Evolutionary conservation across 2,888 invertebrate genomes (phyloP).

Genomic region (Actias luna): DNA sequence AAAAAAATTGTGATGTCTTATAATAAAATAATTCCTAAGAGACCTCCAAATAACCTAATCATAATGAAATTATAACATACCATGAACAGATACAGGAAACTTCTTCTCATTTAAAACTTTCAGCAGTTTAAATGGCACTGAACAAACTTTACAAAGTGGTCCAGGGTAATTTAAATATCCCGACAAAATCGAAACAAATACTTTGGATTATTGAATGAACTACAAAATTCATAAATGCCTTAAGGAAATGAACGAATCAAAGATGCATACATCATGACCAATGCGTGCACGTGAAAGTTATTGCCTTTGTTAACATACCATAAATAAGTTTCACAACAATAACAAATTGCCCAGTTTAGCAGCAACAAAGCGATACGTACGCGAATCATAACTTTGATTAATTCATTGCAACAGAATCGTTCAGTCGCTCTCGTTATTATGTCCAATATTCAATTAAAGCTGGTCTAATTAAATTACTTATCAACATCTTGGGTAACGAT

Average conservation of each 20-base stretch:
- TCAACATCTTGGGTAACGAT: conserved; percentile 61
- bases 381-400: conserved; percentile 62
- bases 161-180: neutral
- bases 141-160: neutral
- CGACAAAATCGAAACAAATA: conserved; percentile 5
- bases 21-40: no score
- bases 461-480: conserved; percentile 73
- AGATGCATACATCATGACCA: conserved; percentile 36
- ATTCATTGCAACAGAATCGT: conserved; percentile 53
- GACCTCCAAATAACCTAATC: no score
- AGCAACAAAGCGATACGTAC: conserved; percentile 44
- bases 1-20: no score
- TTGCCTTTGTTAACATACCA: conserved; percentile 50
- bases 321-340: conserved; percentile 39
- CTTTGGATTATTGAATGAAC: conserved; percentile 15
- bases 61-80: neutral
- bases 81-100: neutral
- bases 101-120: neutral
- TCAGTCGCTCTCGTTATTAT: conserved; percentile 45
- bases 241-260: conserved; percentile 23
- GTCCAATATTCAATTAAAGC: conserved; percentile 67
- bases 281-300: conserved; percentile 41
- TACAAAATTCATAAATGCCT: conserved; percentile 30
- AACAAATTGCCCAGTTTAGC: conserved; percentile 41
- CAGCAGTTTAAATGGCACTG: neutral